Conservation (phyloP, 2,888 invertebrate genomes). For the Hyppa rectilinea region DNA sequence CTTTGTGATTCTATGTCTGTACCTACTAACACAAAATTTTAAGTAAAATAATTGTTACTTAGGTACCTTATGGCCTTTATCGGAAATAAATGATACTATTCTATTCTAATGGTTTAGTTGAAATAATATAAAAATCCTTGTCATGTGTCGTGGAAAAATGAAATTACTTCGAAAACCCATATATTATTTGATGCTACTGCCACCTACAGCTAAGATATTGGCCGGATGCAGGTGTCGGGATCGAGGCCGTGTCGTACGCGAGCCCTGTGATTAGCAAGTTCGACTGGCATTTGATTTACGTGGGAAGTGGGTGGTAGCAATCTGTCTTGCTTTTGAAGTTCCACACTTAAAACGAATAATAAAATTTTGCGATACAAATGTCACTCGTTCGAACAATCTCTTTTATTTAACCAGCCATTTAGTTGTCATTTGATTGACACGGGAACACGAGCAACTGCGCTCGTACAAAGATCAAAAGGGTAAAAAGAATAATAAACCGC, state of each 20-base stretch:
- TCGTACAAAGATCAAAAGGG: constrained; percentile 12
- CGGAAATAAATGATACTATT: too few relatives aligned
- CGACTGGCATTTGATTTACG: background rate
- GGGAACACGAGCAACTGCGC: background rate
- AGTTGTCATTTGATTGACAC: background rate
- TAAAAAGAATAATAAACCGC: background rate
- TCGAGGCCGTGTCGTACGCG: background rate
- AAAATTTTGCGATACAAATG: background rate
- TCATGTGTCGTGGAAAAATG: too few relatives aligned
- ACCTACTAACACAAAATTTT: too few relatives aligned
- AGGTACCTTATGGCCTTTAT: too few relatives aligned
- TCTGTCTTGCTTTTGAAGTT: background rate
- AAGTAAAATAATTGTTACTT: too few relatives aligned
- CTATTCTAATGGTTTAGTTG: too few relatives aligned
- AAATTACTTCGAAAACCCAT: too few relatives aligned
- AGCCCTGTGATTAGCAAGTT: background rate
- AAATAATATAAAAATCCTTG: too few relatives aligned
- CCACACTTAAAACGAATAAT: background rate
- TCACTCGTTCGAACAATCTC: background rate
- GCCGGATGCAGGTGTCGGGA: background rate
- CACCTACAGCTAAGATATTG: too few relatives aligned
- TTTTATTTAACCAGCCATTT: background rate
- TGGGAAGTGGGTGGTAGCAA: background rate
- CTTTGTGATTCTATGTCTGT: too few relatives aligned
- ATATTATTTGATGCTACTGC: too few relatives aligned